phyloP scores from a whole-genome alignment of 1,140 invertebrate species.

The Lordiphosa stackelbergi region DNA sequence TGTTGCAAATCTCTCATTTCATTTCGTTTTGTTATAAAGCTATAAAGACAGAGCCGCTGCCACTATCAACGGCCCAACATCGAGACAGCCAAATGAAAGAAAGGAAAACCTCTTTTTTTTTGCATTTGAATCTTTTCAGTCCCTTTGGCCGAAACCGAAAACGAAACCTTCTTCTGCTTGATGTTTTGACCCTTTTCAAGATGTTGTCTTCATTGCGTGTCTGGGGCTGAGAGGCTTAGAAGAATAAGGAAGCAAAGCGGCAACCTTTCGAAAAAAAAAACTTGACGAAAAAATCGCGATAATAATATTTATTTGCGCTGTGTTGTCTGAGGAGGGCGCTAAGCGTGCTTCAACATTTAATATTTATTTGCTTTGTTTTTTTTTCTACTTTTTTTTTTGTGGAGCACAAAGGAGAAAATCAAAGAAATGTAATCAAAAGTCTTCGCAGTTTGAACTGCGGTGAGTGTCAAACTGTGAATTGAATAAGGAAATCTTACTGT shows the following conservation, averaged over 20 bases:
- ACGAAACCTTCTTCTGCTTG: constrained; percentile 12
- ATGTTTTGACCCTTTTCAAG: constrained; percentile 72
- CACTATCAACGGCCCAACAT: constrained; percentile 53
- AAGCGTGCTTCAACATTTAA: not conserved
- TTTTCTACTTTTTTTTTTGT: not conserved
- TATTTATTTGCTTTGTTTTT: constrained; percentile 1
- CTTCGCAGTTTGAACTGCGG: too few species aligned
- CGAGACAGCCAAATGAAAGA: constrained; percentile 12
- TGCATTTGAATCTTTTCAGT: constrained; percentile 43
- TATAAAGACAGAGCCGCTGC: too few species aligned
- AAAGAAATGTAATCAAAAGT: too few species aligned
- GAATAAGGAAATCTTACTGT: too few species aligned
- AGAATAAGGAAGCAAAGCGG: too few species aligned
- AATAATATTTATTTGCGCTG: constrained; percentile 65
- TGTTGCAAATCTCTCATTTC: constrained; percentile 62
- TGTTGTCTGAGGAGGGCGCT: constrained; percentile 6
- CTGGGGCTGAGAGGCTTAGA: constrained; percentile 32
- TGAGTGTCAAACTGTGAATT: too few species aligned
- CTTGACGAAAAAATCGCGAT: constrained; percentile 46
- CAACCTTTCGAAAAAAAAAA: constrained; percentile 1
- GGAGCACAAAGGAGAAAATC: too few species aligned
- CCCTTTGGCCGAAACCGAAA: constrained; percentile 28
- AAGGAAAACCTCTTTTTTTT: constrained; percentile 25
- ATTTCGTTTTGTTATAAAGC: constrained; percentile 34
- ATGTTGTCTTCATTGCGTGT: constrained; percentile 72